Evolutionary conservation across 2,888 invertebrate species (phyloP).

Genomic region (Girardia tigrina): DNA sequence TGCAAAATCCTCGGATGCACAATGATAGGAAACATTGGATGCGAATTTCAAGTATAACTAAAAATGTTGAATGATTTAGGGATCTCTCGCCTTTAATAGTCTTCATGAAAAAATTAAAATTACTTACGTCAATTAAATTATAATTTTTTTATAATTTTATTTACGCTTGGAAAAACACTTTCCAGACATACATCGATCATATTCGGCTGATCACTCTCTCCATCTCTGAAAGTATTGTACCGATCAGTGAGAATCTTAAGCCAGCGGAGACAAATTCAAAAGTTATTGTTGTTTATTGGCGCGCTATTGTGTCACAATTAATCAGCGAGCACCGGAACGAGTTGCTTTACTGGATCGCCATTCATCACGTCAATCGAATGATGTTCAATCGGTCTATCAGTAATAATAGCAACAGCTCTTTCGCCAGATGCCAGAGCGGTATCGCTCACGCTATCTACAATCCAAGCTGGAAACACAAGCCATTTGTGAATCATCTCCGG

Average conservation of each 20-base stretch:
- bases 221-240: neutral
- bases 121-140: too few species aligned
- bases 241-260: neutral
- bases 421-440: too few species aligned
- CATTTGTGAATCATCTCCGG: neutral
- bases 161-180: neutral
- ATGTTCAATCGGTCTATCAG: conserved; percentile 1
- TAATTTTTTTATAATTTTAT: too few species aligned
- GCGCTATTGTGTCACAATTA: neutral
- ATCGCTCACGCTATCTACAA: too few species aligned
- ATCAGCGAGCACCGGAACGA: neutral
- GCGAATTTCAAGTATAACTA: too few species aligned
- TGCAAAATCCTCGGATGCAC: too few species aligned
- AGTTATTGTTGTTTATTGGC: neutral
- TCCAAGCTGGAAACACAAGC: neutral
- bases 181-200: too few species aligned
- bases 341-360: neutral
- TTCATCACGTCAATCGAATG: neutral
- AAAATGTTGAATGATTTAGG: too few species aligned
- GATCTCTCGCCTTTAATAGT: too few species aligned
- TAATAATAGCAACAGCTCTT: too few species aligned
- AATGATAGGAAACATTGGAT: too few species aligned
- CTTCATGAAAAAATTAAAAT: too few species aligned
- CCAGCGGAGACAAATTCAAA: neutral
- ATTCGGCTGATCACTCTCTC: neutral